A percentile compares a stretch with the other conserved stretches of the same genome.
Conservation (phyloP, 2,888 invertebrate species). For the Odontocerum albicorne region DNA sequence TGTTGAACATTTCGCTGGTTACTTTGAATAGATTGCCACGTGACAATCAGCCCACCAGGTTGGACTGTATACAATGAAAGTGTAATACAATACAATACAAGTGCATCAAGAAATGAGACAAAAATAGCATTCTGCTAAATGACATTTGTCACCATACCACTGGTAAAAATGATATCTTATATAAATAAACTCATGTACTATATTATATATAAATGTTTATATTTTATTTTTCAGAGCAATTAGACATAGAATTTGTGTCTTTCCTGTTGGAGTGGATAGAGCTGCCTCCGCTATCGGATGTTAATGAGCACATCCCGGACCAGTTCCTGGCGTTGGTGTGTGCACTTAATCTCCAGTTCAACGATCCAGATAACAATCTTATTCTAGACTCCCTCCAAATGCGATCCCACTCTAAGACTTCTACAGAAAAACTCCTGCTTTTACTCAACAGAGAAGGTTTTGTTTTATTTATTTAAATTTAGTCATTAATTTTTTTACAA, state of each 20-base stretch:
- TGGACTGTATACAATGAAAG: no score
- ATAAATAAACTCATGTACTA: not conserved
- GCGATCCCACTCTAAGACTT: constrained; percentile 75
- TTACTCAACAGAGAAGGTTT: constrained; percentile 89
- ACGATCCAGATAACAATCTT: constrained; percentile 65
- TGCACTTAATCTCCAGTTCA: constrained; percentile 89
- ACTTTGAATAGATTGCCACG: no score
- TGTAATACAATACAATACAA: no score
- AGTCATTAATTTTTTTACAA: no score
- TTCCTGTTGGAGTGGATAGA: constrained; percentile 84
- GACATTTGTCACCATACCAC: not conserved
- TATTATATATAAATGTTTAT: constrained; percentile 1
- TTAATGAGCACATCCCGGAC: constrained; percentile 77
- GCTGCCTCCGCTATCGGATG: constrained; percentile 74
- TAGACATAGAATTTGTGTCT: constrained; percentile 79
- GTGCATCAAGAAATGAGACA: no score
- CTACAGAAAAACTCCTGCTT: constrained; percentile 87
- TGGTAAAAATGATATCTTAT: not conserved
- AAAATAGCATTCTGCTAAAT: not conserved
- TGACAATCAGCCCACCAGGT: no score
- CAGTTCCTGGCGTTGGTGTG: constrained; percentile 80
- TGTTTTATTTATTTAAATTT: no score
- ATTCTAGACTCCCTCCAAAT: constrained; percentile 70
- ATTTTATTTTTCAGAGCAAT: constrained; percentile 70
- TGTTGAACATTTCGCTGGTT: no score